These are phyloP conservation scores for Mylabris phalerata DNA, from an alignment of 1,140 invertebrate genomes.

Conservation along the genomic window DNA sequence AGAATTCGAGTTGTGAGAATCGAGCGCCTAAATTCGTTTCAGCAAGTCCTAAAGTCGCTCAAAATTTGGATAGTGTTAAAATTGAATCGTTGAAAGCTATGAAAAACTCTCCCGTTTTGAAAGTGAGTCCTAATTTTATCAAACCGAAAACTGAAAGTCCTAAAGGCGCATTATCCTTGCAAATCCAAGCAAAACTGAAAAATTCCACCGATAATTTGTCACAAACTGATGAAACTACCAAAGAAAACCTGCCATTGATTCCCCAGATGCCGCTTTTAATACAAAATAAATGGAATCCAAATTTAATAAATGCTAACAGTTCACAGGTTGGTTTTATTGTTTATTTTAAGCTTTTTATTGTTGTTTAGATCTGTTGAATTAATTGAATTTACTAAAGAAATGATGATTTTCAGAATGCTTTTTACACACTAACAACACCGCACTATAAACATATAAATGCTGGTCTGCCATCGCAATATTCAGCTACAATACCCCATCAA, in stretches of 20 bases:
- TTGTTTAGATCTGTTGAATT: slow-evolving; percentile 7
- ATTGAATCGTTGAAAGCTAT: slow-evolving; percentile 17
- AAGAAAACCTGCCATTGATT: slow-evolving; percentile 21
- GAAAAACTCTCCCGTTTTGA: slow-evolving; percentile 31
- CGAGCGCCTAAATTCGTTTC: slow-evolving; percentile 22
- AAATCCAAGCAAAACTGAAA: slow-evolving; percentile 38
- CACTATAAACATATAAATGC: slow-evolving; percentile 36
- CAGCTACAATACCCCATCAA: slow-evolving; percentile 40
- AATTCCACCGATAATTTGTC: slow-evolving; percentile 4
- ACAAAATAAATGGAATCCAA: slow-evolving; percentile 25
- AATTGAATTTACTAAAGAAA: not conserved
- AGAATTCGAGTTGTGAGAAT: slow-evolving; percentile 1
- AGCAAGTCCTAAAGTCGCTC: slow-evolving; percentile 16
- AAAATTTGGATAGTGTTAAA: not conserved
- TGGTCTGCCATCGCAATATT: slow-evolving; percentile 36
- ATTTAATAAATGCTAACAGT: slow-evolving; percentile 17
- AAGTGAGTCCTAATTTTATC: slow-evolving; percentile 31
- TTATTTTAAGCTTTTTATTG: slow-evolving; percentile 5
- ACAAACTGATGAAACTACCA: slow-evolving; percentile 10
- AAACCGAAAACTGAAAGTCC: slow-evolving; percentile 36
- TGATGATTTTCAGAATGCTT: slow-evolving; percentile 39
- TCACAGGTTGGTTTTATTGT: slow-evolving; percentile 30
- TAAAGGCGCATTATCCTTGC: slow-evolving; percentile 37
- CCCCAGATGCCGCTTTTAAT: slow-evolving; percentile 33
- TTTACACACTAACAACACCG: slow-evolving; percentile 42